Percentiles rank a stretch among this genome's conserved stretches.
Conservation (phyloP, 2,888 invertebrate species). For the Phragmatobia fuliginosa region DNA sequence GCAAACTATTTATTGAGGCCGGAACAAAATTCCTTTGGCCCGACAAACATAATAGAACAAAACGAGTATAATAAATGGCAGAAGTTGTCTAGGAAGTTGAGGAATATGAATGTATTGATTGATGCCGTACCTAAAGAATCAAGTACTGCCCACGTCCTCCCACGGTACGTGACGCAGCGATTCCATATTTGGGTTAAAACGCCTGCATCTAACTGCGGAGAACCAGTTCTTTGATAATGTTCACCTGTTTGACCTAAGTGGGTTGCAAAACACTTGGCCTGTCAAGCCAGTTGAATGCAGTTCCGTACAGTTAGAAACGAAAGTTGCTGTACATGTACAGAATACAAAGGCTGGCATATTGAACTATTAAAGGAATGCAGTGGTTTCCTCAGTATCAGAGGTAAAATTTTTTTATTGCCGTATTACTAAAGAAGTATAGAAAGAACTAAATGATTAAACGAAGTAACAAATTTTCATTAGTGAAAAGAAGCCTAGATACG, state of each 20-base stretch:
- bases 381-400: neutral
- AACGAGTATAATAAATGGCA: conserved; percentile 18
- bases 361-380: neutral
- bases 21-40: neutral
- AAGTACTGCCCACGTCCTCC: conserved; percentile 41
- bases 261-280: conserved; percentile 47
- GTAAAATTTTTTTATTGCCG: too few relatives aligned
- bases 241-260: conserved; percentile 53
- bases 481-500: too few relatives aligned
- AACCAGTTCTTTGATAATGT: conserved; percentile 52
- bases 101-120: conserved; percentile 34
- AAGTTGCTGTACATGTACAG: neutral
- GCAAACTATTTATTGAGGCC: neutral
- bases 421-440: neutral
- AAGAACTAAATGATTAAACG: neutral
- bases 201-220: conserved; percentile 41
- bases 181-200: conserved; percentile 32
- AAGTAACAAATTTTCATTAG: too few relatives aligned
- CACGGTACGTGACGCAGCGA: conserved; percentile 22
- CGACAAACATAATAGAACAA: conserved; percentile 6
- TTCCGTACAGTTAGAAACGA: conserved; percentile 12
- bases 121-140: conserved; percentile 36
- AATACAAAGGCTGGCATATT: neutral
- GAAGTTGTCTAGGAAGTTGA: conserved; percentile 36
- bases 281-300: conserved; percentile 39